These are phyloP conservation scores for Trachemys scripta DNA, from an alignment of 2,113 vertebrate genomes.

Conservation along the genomic window DNA sequence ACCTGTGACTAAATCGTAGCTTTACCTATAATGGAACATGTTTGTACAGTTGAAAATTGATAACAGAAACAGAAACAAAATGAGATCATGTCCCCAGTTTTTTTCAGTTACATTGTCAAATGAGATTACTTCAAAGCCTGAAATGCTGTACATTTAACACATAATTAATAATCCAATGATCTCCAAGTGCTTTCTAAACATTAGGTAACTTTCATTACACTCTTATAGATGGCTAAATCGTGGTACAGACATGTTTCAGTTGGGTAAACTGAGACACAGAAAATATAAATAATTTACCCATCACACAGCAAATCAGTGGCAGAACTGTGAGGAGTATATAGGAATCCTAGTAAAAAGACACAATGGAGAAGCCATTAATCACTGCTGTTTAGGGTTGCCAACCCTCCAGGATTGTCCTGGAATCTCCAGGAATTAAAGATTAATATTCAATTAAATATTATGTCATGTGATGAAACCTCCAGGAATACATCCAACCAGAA, in stretches of 20 bases:
- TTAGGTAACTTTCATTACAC: conserved; percentile 21
- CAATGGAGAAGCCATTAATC: background rate
- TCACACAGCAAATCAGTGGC: background rate
- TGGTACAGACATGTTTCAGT: background rate
- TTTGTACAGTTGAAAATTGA: background rate
- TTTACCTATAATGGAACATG: background rate
- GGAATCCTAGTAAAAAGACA: background rate
- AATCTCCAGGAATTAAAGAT: too few species aligned
- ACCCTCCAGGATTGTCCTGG: too few species aligned
- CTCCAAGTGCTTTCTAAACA: background rate
- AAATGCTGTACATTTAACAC: background rate
- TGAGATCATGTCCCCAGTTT: conserved; percentile 5
- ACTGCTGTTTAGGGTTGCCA: too few species aligned
- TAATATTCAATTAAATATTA: too few species aligned
- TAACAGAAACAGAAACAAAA: conserved; percentile 27
- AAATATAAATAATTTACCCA: background rate
- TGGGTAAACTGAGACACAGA: background rate
- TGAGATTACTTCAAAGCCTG: conserved; percentile 26
- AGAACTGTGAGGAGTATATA: background rate
- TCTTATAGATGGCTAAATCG: background rate
- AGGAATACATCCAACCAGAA: too few species aligned
- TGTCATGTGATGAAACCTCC: too few species aligned
- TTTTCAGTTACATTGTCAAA: background rate
- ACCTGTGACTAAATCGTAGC: too few species aligned
- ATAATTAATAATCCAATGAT: conserved; percentile 46